Percentiles rank a stretch among this genome's conserved stretches.
These are phyloP conservation scores for Hycleus cichorii DNA, from an alignment of 1,140 invertebrate species.

Conservation along the genomic window DNA sequence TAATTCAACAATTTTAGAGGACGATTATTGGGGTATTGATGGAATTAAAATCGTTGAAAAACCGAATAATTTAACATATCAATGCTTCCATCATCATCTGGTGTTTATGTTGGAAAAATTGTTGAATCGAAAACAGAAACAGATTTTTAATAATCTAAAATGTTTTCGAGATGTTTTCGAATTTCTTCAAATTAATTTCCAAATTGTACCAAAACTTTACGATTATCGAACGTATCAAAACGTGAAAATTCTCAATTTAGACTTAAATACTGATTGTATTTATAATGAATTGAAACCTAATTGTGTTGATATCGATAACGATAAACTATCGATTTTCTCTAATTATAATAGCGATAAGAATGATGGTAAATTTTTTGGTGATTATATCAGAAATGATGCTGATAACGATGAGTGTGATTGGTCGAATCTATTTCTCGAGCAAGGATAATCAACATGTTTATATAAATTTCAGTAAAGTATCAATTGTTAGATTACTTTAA, in stretches of 20 bases:
- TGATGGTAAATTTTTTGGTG: conserved; percentile 31
- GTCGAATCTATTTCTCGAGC: conserved; percentile 30
- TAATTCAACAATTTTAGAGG: conserved; percentile 26
- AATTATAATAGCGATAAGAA: conserved; percentile 13
- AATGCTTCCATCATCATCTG: conserved; percentile 86
- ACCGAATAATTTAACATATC: conserved; percentile 55
- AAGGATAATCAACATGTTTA: no score
- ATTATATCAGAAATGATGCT: conserved; percentile 7
- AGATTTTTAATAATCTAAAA: conserved; percentile 70
- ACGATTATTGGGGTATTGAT: conserved; percentile 4
- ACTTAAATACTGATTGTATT: conserved; percentile 21
- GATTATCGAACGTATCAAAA: conserved; percentile 35
- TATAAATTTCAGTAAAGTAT: no score
- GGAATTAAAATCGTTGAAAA: conserved; percentile 32
- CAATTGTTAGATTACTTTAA: no score
- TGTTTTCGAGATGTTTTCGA: conserved; percentile 60
- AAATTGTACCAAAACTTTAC: conserved; percentile 41
- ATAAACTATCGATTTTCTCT: conserved; percentile 5
- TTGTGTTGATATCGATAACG: conserved; percentile 1
- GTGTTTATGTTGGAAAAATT: conserved; percentile 87
- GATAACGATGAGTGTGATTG: conserved; percentile 22
- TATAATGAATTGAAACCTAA: conserved; percentile 25
- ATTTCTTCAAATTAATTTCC: conserved; percentile 57
- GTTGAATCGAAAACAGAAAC: conserved; percentile 59
- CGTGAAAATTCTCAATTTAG: conserved; percentile 21